These are phyloP conservation scores for Tetragnatha versicolor DNA, from an alignment of 1,140 invertebrate species.

Conservation along the genomic window DNA sequence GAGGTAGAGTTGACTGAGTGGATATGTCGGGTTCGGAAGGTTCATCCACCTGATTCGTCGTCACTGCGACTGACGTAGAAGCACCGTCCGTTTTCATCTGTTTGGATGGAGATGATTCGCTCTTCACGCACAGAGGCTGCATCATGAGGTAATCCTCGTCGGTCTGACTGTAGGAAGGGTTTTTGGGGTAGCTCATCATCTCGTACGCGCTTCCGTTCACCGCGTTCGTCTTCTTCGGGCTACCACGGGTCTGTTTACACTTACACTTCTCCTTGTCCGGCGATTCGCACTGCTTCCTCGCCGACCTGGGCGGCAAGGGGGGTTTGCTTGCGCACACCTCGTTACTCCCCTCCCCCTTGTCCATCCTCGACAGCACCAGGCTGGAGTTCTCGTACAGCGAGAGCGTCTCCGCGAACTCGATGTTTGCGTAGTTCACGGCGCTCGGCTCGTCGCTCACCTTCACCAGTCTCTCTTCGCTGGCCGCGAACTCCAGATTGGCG, in stretches of 20 bases:
- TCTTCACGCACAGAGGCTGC: slow-evolving; percentile 36
- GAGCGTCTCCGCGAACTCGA: slow-evolving; percentile 35
- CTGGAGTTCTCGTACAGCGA: slow-evolving; percentile 47
- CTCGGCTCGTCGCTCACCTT: background rate
- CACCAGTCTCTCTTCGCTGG: background rate
- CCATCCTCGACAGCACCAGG: slow-evolving; percentile 32
- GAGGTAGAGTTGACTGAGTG: slow-evolving; percentile 9
- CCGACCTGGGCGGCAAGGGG: slow-evolving; percentile 24
- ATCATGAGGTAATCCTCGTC: slow-evolving; percentile 49
- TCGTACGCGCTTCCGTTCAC: slow-evolving; percentile 49
- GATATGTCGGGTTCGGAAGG: background rate
- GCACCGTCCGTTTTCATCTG: background rate
- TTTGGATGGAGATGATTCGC: slow-evolving; percentile 12
- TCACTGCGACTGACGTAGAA: no score
- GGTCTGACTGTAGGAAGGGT: background rate
- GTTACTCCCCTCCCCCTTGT: slow-evolving; percentile 11
- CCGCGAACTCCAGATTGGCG: slow-evolving; percentile 41
- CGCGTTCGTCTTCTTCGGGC: slow-evolving; percentile 26
- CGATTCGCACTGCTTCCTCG: background rate
- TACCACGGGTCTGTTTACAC: slow-evolving; percentile 8
- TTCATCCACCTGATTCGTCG: no score
- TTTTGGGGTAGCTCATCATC: slow-evolving; percentile 40
- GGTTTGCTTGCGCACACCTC: slow-evolving; percentile 22
- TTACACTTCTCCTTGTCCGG: background rate
- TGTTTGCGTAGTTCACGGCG: slow-evolving; percentile 32